Conservation (phyloP, 2,113 vertebrate species). For the Calonectris borealis region DNA sequence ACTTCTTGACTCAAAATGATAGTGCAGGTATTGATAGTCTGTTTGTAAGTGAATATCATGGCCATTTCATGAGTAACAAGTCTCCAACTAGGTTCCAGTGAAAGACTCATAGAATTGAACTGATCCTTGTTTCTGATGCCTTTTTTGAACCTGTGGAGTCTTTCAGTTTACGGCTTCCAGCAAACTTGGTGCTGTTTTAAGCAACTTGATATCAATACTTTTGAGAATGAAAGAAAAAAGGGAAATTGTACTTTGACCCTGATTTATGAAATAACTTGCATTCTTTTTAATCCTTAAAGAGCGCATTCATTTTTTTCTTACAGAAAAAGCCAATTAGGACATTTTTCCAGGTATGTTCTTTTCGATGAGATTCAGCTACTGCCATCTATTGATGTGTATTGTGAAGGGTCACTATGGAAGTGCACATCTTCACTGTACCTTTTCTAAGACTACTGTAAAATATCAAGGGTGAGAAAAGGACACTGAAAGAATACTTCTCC, state of each 20-base stretch:
- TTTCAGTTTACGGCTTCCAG: not conserved
- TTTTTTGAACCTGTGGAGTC: not conserved
- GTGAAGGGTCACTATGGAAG: not conserved
- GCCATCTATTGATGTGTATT: constrained; percentile 41
- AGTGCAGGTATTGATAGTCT: not conserved
- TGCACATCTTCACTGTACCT: not conserved
- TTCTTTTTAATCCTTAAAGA: not conserved
- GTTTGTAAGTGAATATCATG: not conserved
- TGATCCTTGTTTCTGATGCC: not conserved
- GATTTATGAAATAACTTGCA: not conserved
- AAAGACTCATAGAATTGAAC: not conserved
- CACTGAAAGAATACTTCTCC: not conserved
- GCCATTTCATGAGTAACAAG: not conserved
- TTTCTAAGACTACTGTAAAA: not conserved
- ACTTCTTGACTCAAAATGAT: not conserved
- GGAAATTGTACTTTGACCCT: not conserved
- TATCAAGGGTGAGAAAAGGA: not conserved
- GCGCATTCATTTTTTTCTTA: not conserved
- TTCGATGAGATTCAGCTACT: constrained; percentile 32
- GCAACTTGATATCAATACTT: not conserved
- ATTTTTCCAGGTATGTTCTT: not conserved
- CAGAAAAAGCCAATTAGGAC: not conserved
- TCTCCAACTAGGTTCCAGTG: not conserved
- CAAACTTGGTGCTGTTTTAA: not conserved
- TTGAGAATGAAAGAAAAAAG: not conserved